Percentiles rank a stretch among this genome's conserved stretches.
phyloP scores from a whole-genome alignment of 2,797 vertebrate species.

The Enteromius mattozi region DNA sequence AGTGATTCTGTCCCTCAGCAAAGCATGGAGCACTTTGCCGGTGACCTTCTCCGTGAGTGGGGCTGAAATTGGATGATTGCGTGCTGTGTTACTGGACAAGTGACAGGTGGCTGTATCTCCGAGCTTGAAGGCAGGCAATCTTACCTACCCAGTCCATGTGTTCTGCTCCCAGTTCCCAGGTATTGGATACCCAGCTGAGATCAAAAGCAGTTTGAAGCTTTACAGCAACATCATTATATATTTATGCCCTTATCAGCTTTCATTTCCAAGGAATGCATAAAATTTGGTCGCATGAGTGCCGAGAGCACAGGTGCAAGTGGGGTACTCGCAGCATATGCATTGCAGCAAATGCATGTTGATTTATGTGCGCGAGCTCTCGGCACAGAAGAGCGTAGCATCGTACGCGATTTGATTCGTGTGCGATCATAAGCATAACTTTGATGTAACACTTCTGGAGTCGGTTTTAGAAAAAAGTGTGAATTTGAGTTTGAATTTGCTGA shows the following conservation, averaged over 20 bases:
- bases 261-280: slow-evolving; percentile 36
- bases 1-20: slow-evolving; percentile 45
- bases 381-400: background rate
- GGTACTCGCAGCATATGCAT: slow-evolving; percentile 5
- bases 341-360: slow-evolving; percentile 16
- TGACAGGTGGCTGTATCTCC: slow-evolving; percentile 80
- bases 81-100: slow-evolving; percentile 73
- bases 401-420: background rate
- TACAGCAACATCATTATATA: slow-evolving; percentile 59
- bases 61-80: slow-evolving; percentile 80
- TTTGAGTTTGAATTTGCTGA: no score
- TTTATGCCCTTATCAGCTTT: slow-evolving; percentile 56
- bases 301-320: slow-evolving; percentile 12
- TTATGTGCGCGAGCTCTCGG: background rate
- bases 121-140: slow-evolving; percentile 74
- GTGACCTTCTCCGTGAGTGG: slow-evolving; percentile 72
- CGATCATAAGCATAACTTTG: slow-evolving; percentile 29
- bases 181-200: slow-evolving; percentile 63
- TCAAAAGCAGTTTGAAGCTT: slow-evolving; percentile 67
- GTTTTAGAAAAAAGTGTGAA: slow-evolving; percentile 1
- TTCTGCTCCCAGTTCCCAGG: slow-evolving; percentile 53
- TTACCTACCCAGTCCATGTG: slow-evolving; percentile 67
- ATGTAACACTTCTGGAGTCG: background rate
- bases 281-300: slow-evolving; percentile 9
- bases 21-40: slow-evolving; percentile 72